phyloP scores from a whole-genome alignment of 2,888 invertebrate genomes.

The Diarsia rubi region DNA sequence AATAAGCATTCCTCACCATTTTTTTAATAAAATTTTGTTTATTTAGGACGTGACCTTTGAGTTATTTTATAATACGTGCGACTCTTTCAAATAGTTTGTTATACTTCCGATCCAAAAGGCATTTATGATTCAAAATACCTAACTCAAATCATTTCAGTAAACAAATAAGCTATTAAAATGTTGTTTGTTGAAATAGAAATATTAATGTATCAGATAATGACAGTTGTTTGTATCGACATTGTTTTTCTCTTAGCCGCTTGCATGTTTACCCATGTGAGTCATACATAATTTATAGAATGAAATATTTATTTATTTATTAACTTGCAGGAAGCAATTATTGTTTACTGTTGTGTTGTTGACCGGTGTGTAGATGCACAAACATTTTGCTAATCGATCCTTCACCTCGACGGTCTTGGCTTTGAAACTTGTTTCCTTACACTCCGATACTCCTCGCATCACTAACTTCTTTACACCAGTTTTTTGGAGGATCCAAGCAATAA shows the following conservation, averaged over 20 bases:
- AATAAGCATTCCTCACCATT: slow-evolving; percentile 11
- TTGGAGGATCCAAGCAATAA: slow-evolving; percentile 9
- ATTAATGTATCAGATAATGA: slow-evolving; percentile 42
- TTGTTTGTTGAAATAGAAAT: slow-evolving; percentile 28
- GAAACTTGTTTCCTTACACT: slow-evolving; percentile 67
- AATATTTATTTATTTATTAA: slow-evolving; percentile 27
- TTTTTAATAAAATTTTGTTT: slow-evolving; percentile 7
- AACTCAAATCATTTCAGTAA: slow-evolving; percentile 24
- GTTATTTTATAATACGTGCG: slow-evolving; percentile 6
- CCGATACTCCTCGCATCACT: slow-evolving; percentile 45
- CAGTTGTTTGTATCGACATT: slow-evolving; percentile 31
- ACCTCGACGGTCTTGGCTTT: slow-evolving; percentile 63
- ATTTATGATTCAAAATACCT: slow-evolving; percentile 10
- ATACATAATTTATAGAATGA: slow-evolving; percentile 51
- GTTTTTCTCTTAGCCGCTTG: slow-evolving; percentile 30
- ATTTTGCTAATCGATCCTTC: slow-evolving; percentile 64
- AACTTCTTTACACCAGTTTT: slow-evolving; percentile 47
- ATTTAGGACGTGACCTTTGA: slow-evolving; percentile 10
- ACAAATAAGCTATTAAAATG: slow-evolving; percentile 23
- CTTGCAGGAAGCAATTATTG: slow-evolving; percentile 35
- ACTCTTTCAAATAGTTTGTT: slow-evolving; percentile 6
- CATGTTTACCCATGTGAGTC: slow-evolving; percentile 50
- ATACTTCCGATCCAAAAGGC: not conserved
- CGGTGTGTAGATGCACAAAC: slow-evolving; percentile 57
- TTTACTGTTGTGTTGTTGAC: slow-evolving; percentile 14